Base-by-base conservation (phyloP, 1,140 invertebrate species). In the Zaprionus ghesquierei region DNA sequence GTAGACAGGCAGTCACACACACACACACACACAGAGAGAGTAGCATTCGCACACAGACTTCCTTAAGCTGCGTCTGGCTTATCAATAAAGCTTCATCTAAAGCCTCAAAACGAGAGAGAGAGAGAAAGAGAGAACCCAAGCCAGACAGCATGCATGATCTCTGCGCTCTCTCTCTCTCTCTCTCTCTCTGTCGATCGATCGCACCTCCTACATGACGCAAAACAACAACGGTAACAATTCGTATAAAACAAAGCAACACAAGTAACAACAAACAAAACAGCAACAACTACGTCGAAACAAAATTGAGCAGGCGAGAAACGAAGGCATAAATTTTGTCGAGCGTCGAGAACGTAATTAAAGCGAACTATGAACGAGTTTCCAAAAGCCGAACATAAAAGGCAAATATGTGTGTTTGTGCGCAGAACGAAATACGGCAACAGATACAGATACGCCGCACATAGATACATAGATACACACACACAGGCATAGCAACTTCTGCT, bases 341-440 rank as follows among this genome's bases (percentile, higher is more conserved):
- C 35, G 15, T 60, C 56, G 70, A 78, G 70, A 81, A 81, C 74
- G 64, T 69, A 78, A 82, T 82, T 82, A 82, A 82, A 51, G 55
- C 76, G 41, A 84, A 77, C 80, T 84, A 77, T 61, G 76, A 84
- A 79, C 76, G 75, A 82, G 72, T 79, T 79, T 76, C 61, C n/a
- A 71, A 71, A 72, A 72, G 63, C 49, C 69, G 63, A 53, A 68
- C 63, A 73, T 62, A 73, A 77, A 79, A 74, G 76, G 69, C 69
- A 79, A 79, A 79, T 79, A 79, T 68, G 61, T 68, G 76, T 38
- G 13, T 72, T 56, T 73, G 76, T 41, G 35, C 35, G 69, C 71
- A 77, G 58, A 15, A 15, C 51, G 22, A 35, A 15, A 51, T 44
- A 51, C 54, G 10, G 27, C 27, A 3, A 70, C 44, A 74, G 29